A percentile compares a stretch with the other conserved stretches of the same genome.
These are phyloP conservation scores for Zosterops lateralis DNA, from an alignment of 2,113 vertebrate genomes.

Conservation along the genomic window DNA sequence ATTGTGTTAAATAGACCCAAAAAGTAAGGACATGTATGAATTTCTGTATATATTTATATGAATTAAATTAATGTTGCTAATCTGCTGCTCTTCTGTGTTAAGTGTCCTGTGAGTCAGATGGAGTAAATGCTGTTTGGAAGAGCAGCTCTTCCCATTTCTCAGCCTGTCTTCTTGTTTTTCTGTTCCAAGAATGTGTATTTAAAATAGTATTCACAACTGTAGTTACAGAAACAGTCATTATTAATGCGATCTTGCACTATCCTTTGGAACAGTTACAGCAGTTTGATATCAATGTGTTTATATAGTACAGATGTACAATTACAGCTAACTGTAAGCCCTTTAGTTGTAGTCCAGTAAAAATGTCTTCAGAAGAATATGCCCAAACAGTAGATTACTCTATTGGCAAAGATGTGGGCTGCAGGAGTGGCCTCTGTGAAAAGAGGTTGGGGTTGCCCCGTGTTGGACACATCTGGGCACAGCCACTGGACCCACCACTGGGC, in stretches of 20 bases:
- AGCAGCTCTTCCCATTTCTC: neutral
- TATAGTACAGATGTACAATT: neutral
- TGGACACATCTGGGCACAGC: neutral
- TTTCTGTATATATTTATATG: neutral
- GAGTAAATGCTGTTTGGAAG: neutral
- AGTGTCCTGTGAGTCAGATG: neutral
- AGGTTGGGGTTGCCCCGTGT: fast-evolving
- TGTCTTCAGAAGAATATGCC: neutral
- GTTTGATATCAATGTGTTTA: neutral
- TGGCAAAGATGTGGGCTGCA: neutral
- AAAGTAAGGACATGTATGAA: neutral
- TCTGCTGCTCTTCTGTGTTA: neutral
- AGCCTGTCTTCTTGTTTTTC: neutral
- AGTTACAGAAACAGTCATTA: neutral
- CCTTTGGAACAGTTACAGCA: neutral
- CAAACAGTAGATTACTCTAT: neutral
- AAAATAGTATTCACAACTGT: neutral
- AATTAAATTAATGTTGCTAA: neutral
- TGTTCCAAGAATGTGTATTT: neutral
- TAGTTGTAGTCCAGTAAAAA: neutral
- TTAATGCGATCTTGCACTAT: neutral
- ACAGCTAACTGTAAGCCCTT: neutral
- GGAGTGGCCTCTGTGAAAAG: neutral
- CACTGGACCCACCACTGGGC: neutral
- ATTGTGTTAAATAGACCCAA: neutral